Evolutionary conservation across 1,140 invertebrate genomes (phyloP), one percentile per base, ranked within the genome.

Genomic region (Temnothorax nylanderi): DNA sequence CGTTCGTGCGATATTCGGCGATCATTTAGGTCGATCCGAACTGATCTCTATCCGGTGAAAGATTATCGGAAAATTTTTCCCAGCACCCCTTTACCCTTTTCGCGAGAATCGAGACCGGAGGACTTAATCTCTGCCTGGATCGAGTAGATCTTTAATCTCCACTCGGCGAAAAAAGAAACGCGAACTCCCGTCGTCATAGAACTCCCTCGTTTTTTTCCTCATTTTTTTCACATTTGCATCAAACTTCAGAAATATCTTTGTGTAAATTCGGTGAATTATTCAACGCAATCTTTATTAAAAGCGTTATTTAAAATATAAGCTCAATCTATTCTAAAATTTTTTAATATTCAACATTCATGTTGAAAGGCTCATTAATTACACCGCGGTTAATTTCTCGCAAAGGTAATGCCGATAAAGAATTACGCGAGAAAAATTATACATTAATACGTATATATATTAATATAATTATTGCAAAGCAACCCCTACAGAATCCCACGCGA

Each of bases 41-140:
- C 87, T 86, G 78, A 91, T 92, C 81, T 89, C 84, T 58, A 65
- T 41, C 21, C 84, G 74, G 41, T 75, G 69, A 90, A 26, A 89
- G 91, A 92, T 92, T 92, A 88, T 84, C 69, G 88, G 85, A 85
- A 88, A 91, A 88, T 88, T 91, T 92, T 90, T 90, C 86, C 75
- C 60, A 69, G 21, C 71, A 49, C 37, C n/a, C 6, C 44, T 32
- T 16, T 3, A 32, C 58, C 8, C 37, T 10, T 67, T 82, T 44
- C n/a, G 37, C 21, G 18, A 16, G 18, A 44, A 77, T 54, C 44
- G 51, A 18, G 44, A 72, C 13, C 26, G 51, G 47, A 37, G 78
- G 54, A 78, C 72, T 90, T 90, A 88, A 88, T 90, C 89, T 88
- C 58, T 89, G 88, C 44, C 51, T 69, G 88, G 86, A 88, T 91